Conservation (phyloP, 2,797 vertebrate genomes). For the Melanotaenia boesemani region DNA sequence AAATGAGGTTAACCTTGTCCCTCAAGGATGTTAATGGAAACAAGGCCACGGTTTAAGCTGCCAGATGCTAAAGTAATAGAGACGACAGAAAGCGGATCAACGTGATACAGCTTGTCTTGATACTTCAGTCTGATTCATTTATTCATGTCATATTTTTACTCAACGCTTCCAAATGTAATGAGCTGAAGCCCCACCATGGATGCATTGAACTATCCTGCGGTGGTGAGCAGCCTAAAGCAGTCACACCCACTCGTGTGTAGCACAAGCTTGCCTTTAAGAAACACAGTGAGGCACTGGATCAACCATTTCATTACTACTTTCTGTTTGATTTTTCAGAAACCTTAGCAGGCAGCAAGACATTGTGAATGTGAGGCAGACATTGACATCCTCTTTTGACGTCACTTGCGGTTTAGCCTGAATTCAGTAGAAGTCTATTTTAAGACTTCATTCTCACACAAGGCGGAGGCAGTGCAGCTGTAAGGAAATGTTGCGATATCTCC, state of each 20-base stretch:
- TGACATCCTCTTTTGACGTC: slow-evolving; percentile 74
- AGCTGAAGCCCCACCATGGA: neutral
- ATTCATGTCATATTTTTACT: slow-evolving; percentile 11
- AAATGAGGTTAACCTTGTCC: slow-evolving; percentile 51
- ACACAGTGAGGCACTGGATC: neutral
- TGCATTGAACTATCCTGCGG: neutral
- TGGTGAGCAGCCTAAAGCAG: neutral
- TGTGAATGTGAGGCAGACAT: slow-evolving; percentile 14
- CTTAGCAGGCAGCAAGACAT: neutral
- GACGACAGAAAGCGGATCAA: slow-evolving; percentile 28
- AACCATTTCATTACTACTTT: neutral
- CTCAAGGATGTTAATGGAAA: slow-evolving; percentile 57
- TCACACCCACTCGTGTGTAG: neutral
- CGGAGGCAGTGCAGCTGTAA: slow-evolving; percentile 56
- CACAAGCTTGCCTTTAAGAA: slow-evolving; percentile 5
- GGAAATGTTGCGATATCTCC: slow-evolving; percentile 61
- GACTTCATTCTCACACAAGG: slow-evolving; percentile 53
- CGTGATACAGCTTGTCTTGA: neutral
- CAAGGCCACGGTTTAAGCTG: slow-evolving; percentile 43
- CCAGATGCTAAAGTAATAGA: slow-evolving; percentile 66
- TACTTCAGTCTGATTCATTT: neutral
- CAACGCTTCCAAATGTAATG: slow-evolving; percentile 8
- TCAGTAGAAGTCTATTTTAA: slow-evolving; percentile 70
- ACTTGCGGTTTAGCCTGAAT: slow-evolving; percentile 56
- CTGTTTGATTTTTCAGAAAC: slow-evolving; percentile 11